Conservation (phyloP, 1,140 invertebrate genomes). For the Nephila pilipes region DNA sequence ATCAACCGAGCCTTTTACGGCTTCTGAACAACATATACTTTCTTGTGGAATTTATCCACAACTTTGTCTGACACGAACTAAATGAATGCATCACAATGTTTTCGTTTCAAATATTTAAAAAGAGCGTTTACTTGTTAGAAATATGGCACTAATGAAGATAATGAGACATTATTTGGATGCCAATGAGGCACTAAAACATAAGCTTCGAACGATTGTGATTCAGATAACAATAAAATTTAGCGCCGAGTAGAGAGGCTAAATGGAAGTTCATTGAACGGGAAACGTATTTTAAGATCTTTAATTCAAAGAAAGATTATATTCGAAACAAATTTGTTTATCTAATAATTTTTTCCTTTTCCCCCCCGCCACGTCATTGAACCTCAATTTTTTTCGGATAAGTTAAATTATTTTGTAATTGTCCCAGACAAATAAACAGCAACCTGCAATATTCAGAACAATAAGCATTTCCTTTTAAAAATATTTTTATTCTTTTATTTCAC, state of each 20-base stretch:
- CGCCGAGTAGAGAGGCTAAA: neutral
- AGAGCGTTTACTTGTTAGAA: neutral
- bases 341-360: no score
- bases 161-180: neutral
- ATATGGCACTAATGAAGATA: neutral
- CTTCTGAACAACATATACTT: neutral
- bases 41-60: neutral
- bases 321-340: no score
- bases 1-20: neutral
- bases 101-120: neutral
- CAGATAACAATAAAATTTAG: neutral
- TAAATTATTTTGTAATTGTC: no score
- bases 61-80: no score
- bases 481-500: no score
- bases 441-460: no score
- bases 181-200: neutral
- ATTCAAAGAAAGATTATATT: neutral
- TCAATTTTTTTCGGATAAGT: no score
- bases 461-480: no score
- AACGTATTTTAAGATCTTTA: neutral
- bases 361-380: no score
- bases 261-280: neutral
- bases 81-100: neutral
- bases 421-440: no score
- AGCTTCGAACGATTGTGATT: neutral